Percentiles rank a stretch among this genome's conserved stretches.
These are phyloP conservation scores for Drosophila guanche DNA, from an alignment of 1,140 invertebrate species.

Conservation along the genomic window DNA sequence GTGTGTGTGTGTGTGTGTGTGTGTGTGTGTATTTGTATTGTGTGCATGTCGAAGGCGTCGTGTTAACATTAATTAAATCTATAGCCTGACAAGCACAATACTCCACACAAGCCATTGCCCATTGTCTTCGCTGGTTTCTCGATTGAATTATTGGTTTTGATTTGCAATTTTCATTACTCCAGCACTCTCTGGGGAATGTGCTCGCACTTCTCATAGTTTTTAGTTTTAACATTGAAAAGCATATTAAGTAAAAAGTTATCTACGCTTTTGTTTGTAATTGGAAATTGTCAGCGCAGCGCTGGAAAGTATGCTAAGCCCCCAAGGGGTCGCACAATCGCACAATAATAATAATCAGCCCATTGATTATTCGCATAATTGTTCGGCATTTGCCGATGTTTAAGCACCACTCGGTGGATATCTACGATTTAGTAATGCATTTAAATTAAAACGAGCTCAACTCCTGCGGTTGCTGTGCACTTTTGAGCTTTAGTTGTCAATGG, in stretches of 20 bases:
- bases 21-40: constrained; percentile 59
- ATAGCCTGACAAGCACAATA: constrained; percentile 57
- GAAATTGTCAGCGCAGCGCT: constrained; percentile 31
- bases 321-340: constrained; percentile 4
- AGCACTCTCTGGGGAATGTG: constrained; percentile 11
- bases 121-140: not conserved
- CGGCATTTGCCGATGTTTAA: not conserved
- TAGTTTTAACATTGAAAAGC: constrained; percentile 40
- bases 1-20: constrained; percentile 1
- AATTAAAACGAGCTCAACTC: constrained; percentile 26
- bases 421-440: constrained; percentile 11
- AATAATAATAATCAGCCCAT: not conserved
- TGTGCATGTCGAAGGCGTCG: constrained; percentile 77
- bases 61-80: constrained; percentile 81
- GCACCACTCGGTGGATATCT: too few relatives aligned
- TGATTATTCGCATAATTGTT: constrained; percentile 33
- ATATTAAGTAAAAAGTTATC: constrained; percentile 47
- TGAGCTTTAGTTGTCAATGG: too few relatives aligned
- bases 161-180: constrained; percentile 45
- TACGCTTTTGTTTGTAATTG: constrained; percentile 31
- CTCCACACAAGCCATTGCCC: constrained; percentile 27
- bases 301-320: constrained; percentile 60
- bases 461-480: too few relatives aligned
- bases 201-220: constrained; percentile 19
- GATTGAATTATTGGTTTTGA: constrained; percentile 52